phyloP scores from a whole-genome alignment of 2,797 vertebrate species.

The Acrocephalus scirpaceus region DNA sequence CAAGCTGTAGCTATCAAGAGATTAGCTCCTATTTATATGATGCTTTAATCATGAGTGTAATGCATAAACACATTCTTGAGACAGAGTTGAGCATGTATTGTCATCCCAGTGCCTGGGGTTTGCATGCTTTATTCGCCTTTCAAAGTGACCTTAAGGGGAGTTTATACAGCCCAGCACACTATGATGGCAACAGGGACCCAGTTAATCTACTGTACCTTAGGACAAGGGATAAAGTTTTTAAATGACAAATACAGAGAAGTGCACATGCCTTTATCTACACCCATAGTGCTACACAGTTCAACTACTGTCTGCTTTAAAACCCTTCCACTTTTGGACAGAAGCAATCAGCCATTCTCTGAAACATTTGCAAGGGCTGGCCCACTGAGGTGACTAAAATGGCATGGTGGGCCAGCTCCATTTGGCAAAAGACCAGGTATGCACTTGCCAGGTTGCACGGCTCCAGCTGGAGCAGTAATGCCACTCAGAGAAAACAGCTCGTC shows the following conservation, averaged over 20 bases:
- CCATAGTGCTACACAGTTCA: not conserved
- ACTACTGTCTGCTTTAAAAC: not conserved
- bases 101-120: not conserved
- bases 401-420: conserved; percentile 20
- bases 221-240: conserved; percentile 11
- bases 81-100: not conserved
- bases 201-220: conserved; percentile 44
- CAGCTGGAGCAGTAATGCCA: not conserved
- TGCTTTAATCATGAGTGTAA: conserved; percentile 55
- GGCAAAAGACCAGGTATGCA: conserved; percentile 18
- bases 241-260: conserved; percentile 37
- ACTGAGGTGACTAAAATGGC: conserved; percentile 42
- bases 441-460: conserved; percentile 21
- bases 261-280: conserved; percentile 41
- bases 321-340: conserved; percentile 21
- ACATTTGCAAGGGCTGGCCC: conserved; percentile 1
- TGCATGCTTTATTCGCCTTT: not conserved
- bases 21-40: conserved; percentile 64
- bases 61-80: conserved; percentile 60
- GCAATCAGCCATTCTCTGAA: conserved; percentile 30
- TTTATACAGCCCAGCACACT: not conserved
- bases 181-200: not conserved
- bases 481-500: not conserved
- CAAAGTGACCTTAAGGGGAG: not conserved
- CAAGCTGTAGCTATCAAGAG: conserved; percentile 62